Evolutionary conservation across 2,797 vertebrate species (phyloP).

Genomic region (Odontamblyopus lacepedii): DNA sequence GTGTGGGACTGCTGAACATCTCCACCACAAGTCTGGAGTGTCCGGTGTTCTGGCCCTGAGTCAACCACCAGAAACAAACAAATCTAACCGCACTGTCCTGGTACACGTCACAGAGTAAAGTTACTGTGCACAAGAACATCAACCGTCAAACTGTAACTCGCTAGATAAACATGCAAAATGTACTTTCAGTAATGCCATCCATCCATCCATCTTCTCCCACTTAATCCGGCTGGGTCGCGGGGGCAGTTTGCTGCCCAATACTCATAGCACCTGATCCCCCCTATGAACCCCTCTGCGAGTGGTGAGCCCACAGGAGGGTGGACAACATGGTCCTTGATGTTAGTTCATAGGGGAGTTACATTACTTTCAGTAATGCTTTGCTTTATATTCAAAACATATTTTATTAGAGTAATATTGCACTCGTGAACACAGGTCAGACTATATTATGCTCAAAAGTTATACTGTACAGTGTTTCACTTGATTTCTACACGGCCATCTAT

Average conservation of each 20-base stretch:
- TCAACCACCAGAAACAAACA: conserved; percentile 64
- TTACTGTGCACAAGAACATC: background rate
- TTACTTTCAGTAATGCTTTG: background rate
- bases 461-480: background rate
- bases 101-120: conserved; percentile 38
- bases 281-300: too few relatives aligned
- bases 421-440: background rate
- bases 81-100: conserved; percentile 47
- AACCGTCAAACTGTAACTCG: background rate
- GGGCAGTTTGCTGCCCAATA: too few relatives aligned
- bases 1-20: conserved; percentile 34
- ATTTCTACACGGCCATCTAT: background rate
- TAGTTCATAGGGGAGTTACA: too few relatives aligned
- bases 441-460: background rate
- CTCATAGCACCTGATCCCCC: too few relatives aligned
- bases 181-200: background rate
- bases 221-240: too few relatives aligned
- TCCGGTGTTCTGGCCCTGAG: conserved; percentile 57
- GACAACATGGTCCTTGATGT: too few relatives aligned
- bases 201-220: too few relatives aligned
- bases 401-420: background rate
- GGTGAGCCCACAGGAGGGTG: too few relatives aligned
- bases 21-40: conserved; percentile 45
- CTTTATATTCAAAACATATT: background rate
- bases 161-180: background rate